These are phyloP conservation scores for Tachuris rubrigastra DNA, from an alignment of 2,113 vertebrate species.

Conservation along the genomic window DNA sequence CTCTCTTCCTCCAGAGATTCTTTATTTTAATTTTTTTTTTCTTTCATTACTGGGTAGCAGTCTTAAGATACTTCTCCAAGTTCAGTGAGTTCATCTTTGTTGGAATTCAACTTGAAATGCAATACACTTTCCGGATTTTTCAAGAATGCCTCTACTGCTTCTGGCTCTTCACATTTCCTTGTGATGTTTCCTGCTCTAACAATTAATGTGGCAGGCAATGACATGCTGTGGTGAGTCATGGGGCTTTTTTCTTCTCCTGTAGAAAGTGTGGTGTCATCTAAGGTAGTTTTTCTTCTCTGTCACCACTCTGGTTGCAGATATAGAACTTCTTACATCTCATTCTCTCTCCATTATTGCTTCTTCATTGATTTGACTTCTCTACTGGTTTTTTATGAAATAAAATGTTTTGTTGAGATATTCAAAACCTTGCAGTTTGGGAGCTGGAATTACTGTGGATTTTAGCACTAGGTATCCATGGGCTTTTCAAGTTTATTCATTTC, in stretches of 20 bases:
- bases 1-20: neutral
- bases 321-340: neutral
- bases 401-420: neutral
- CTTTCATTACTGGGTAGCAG: neutral
- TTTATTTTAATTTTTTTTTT: neutral
- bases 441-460: neutral
- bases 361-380: neutral
- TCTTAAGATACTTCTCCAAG: neutral
- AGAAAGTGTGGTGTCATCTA: neutral
- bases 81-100: neutral
- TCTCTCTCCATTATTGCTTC: neutral
- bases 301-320: neutral
- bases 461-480: neutral
- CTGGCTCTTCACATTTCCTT: neutral
- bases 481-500: neutral
- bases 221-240: fast-evolving
- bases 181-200: neutral
- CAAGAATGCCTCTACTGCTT: neutral
- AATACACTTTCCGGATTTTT: neutral
- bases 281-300: neutral
- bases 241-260: neutral
- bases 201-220: neutral
- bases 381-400: neutral
- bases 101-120: neutral
- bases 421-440: neutral